A percentile compares a stretch with the other conserved stretches of the same genome.
Conservation (phyloP, 2,888 invertebrate species). For the Stegana nigrithorax region DNA sequence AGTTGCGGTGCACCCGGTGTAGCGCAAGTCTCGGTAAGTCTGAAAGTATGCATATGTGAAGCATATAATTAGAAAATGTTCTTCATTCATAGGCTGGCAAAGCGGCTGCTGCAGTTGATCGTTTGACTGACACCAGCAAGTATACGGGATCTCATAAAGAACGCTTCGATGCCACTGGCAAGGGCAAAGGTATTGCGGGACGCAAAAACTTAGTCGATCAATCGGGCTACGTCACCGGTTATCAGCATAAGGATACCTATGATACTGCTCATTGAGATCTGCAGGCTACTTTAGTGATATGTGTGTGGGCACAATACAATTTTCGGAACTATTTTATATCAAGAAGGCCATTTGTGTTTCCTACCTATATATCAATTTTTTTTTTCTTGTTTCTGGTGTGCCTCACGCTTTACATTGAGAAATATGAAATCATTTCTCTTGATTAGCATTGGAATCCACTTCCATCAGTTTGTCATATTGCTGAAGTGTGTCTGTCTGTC, state of each 20-base stretch:
- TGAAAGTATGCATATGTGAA: background rate
- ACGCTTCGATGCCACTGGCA: conserved; percentile 85
- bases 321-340: background rate
- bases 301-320: background rate
- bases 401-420: too few relatives aligned
- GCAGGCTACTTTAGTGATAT: too few relatives aligned
- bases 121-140: conserved; percentile 86
- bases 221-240: conserved; percentile 86
- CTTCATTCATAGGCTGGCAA: conserved; percentile 63
- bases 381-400: too few relatives aligned
- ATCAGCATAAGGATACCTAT: conserved; percentile 85
- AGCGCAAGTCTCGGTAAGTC: conserved; percentile 55
- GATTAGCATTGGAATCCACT: too few relatives aligned
- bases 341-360: conserved; percentile 17
- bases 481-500: conserved; percentile 37
- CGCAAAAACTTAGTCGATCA: conserved; percentile 80
- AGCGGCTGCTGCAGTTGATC: conserved; percentile 71
- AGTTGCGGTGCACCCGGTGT: conserved; percentile 84
- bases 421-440: too few relatives aligned
- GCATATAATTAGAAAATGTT: background rate
- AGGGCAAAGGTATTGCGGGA: conserved; percentile 87
- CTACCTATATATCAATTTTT: conserved; percentile 30
- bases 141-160: conserved; percentile 91
- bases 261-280: conserved; percentile 71
- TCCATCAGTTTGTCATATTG: too few relatives aligned